These are phyloP conservation scores for Onchidella celtica DNA, from an alignment of 2,888 invertebrate genomes.

Conservation along the genomic window DNA sequence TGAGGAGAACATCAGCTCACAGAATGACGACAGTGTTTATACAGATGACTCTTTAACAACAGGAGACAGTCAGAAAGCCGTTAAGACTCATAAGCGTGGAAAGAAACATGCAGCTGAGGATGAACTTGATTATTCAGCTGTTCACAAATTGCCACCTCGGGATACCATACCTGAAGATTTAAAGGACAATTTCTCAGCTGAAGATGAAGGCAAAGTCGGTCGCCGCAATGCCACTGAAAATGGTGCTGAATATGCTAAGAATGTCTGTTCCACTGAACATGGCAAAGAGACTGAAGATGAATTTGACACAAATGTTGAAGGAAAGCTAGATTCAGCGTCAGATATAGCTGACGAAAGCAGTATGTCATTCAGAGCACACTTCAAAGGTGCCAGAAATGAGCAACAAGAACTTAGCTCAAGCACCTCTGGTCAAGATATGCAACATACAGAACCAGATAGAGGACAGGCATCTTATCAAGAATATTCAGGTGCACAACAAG, in stretches of 20 bases:
- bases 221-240: too few relatives aligned
- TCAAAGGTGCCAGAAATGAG: not conserved
- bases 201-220: too few relatives aligned
- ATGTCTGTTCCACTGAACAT: too few relatives aligned
- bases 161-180: too few relatives aligned
- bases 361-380: slow-evolving; percentile 6
- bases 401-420: not conserved
- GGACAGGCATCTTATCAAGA: not conserved
- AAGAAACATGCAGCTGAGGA: not conserved
- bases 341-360: not conserved
- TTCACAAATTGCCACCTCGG: too few relatives aligned
- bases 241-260: too few relatives aligned
- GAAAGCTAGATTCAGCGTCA: not conserved
- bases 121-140: too few relatives aligned
- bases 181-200: too few relatives aligned
- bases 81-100: not conserved
- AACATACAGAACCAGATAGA: not conserved
- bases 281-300: too few relatives aligned
- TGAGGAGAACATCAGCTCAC: slow-evolving; percentile 71
- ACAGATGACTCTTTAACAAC: slow-evolving; percentile 68
- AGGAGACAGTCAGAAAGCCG: slow-evolving; percentile 28
- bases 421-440: not conserved
- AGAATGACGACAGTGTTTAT: slow-evolving; percentile 67
- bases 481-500: not conserved
- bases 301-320: too few relatives aligned